phyloP scores from a whole-genome alignment of 1,140 invertebrate species.

The Caenorhabditis inopinata region DNA sequence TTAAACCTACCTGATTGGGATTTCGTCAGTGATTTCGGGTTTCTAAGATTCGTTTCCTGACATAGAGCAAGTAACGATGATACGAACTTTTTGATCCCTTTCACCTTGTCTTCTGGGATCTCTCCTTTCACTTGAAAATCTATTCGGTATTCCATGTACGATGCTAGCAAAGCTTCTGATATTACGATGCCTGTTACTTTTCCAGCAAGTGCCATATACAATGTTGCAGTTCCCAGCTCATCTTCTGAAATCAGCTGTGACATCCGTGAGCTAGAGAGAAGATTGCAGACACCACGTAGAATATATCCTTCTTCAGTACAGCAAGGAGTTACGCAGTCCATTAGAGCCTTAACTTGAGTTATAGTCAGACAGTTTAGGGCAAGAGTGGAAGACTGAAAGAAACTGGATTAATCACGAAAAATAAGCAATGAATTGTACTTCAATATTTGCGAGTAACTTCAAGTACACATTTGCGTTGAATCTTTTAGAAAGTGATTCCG shows the following conservation, averaged over 20 bases:
- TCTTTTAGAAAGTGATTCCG: background rate
- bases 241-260: background rate
- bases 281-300: background rate
- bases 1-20: background rate
- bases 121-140: conserved; percentile 18
- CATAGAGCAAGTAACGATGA: background rate
- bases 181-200: background rate
- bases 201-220: background rate
- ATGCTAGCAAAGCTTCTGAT: background rate
- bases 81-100: background rate
- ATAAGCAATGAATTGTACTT: background rate
- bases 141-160: background rate
- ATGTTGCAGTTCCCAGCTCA: background rate
- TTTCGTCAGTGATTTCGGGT: background rate
- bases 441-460: background rate
- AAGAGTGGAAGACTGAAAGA: background rate
- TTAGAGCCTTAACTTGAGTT: background rate
- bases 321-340: background rate
- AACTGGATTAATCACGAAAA: background rate
- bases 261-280: background rate
- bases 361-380: background rate
- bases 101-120: background rate
- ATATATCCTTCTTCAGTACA: background rate
- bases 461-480: background rate
- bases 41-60: background rate